Percentiles rank a stretch among this genome's conserved stretches.
phyloP scores from a whole-genome alignment of 2,797 vertebrate species.

The Sylvilagus floridanus region DNA sequence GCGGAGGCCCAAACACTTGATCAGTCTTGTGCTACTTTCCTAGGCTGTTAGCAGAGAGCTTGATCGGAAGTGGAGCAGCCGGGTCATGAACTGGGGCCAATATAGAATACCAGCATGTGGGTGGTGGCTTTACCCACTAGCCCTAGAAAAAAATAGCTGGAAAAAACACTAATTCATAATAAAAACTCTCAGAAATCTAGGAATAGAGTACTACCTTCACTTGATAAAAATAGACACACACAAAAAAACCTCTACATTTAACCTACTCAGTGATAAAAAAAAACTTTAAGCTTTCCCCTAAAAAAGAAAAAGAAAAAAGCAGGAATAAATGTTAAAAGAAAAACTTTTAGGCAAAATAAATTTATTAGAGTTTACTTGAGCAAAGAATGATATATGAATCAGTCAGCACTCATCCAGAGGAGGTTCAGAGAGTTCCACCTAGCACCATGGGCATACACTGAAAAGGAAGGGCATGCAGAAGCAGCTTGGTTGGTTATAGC shows the following conservation, averaged over 20 bases:
- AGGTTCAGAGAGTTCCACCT: not conserved
- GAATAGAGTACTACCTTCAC: not conserved
- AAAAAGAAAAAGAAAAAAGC: too few species aligned
- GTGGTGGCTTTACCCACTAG: not conserved
- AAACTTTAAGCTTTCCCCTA: not conserved
- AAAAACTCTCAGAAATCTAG: not conserved
- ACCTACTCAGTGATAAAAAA: not conserved
- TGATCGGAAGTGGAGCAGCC: too few species aligned
- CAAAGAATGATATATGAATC: not conserved
- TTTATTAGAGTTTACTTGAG: not conserved
- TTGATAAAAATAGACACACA: not conserved
- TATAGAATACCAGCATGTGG: too few species aligned
- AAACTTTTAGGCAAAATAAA: not conserved
- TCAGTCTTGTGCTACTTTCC: too few species aligned
- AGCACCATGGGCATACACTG: not conserved
- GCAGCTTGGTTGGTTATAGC: too few species aligned
- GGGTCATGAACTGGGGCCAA: too few species aligned
- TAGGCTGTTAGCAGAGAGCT: too few species aligned
- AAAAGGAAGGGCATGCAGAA: not conserved
- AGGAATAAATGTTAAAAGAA: not conserved
- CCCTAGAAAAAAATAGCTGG: not conserved
- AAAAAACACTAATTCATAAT: not conserved
- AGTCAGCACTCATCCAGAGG: not conserved
- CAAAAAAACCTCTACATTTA: not conserved
- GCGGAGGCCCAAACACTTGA: too few species aligned